phyloP scores from a whole-genome alignment of 2,888 invertebrate genomes.

The Achlya flavicornis region DNA sequence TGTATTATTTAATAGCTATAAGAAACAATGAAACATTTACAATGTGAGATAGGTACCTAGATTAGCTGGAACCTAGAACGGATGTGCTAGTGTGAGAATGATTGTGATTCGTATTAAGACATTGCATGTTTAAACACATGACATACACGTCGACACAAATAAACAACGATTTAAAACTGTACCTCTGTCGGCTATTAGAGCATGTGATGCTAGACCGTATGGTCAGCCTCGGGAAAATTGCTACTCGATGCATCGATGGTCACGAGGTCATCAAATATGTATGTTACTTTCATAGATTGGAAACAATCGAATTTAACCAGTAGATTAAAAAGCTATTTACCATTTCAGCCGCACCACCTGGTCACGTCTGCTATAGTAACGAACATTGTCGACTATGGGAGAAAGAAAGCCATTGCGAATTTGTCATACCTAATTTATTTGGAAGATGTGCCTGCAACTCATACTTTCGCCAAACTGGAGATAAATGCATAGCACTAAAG shows the following conservation, averaged over 20 bases:
- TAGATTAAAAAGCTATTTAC: slow-evolving; percentile 8
- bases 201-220: slow-evolving; percentile 61
- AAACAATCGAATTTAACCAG: not conserved
- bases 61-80: not conserved
- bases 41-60: slow-evolving; percentile 24
- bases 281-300: slow-evolving; percentile 40
- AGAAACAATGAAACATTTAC: slow-evolving; percentile 41
- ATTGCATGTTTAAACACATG: slow-evolving; percentile 15
- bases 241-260: slow-evolving; percentile 39
- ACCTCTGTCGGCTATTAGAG: slow-evolving; percentile 56
- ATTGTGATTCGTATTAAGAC: not conserved
- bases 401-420: slow-evolving; percentile 93
- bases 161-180: slow-evolving; percentile 54
- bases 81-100: not conserved
- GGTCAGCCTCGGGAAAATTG: slow-evolving; percentile 62
- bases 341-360: slow-evolving; percentile 90
- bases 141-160: slow-evolving; percentile 34
- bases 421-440: slow-evolving; percentile 94
- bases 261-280: slow-evolving; percentile 47
- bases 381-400: slow-evolving; percentile 94
- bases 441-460: slow-evolving; percentile 93
- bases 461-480: slow-evolving; percentile 86
- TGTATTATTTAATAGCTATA: slow-evolving; percentile 41
- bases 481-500: slow-evolving; percentile 83
- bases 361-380: slow-evolving; percentile 95